Evolutionary conservation across 2,797 vertebrate genomes (phyloP).

Genomic region (Ceyx erithaca): DNA sequence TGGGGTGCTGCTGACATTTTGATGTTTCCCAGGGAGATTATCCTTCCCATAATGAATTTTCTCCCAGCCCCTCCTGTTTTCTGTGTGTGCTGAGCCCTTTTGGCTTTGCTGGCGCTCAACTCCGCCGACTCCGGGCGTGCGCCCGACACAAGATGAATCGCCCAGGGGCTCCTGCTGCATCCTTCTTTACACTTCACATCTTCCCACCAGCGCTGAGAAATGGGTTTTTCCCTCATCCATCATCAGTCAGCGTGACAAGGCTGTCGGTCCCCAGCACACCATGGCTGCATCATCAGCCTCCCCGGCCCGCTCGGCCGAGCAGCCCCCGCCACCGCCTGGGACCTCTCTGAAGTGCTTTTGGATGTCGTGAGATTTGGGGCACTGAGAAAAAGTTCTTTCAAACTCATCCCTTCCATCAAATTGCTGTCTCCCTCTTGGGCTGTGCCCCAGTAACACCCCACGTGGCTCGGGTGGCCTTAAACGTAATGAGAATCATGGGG

Average conservation of each 20-base stretch:
- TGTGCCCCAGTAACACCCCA: neutral
- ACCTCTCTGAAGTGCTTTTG: constrained; percentile 31
- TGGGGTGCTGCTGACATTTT: constrained; percentile 70
- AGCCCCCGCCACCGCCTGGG: neutral
- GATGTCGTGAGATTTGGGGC: neutral
- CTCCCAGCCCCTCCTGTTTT: neutral
- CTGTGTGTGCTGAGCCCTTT: neutral
- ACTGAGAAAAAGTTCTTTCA: neutral
- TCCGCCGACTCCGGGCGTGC: neutral
- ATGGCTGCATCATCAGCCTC: constrained; percentile 18
- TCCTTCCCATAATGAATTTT: constrained; percentile 71
- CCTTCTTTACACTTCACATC: constrained; percentile 78
- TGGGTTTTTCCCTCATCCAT: constrained; percentile 78
- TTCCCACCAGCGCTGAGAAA: constrained; percentile 70
- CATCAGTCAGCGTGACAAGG: constrained; percentile 76
- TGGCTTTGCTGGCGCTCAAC: neutral
- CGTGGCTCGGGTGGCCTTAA: accelerated
- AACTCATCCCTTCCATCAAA: neutral
- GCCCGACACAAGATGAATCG: constrained; percentile 71
- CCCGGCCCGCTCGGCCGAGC: constrained; percentile 26
- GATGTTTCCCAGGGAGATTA: constrained; percentile 72
- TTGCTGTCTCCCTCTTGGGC: neutral
- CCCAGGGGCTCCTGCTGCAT: constrained; percentile 64
- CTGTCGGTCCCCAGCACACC: constrained; percentile 43
- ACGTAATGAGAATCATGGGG: neutral